A percentile compares a stretch with the other conserved stretches of the same genome.
Evolutionary conservation across 2,113 vertebrate genomes (phyloP).

Genomic region (Ammodramus savannarum): DNA sequence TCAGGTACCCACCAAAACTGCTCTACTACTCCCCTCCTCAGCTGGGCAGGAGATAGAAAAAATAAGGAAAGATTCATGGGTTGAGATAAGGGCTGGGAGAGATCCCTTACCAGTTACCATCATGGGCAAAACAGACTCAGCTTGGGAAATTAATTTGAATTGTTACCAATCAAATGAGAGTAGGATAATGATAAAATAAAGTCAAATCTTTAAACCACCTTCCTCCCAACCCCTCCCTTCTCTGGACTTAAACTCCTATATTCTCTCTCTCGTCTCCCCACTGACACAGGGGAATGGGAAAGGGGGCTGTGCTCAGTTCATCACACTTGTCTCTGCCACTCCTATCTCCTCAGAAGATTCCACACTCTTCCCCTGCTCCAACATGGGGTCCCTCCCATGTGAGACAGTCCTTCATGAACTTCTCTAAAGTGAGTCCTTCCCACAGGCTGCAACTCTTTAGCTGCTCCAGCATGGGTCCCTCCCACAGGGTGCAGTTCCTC

Average conservation of each 20-base stretch:
- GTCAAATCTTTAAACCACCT: not conserved
- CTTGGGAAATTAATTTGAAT: not conserved
- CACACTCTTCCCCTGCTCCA: not conserved
- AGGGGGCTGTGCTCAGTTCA: not conserved
- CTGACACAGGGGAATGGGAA: not conserved
- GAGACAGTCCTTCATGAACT: not conserved
- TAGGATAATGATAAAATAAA: not conserved
- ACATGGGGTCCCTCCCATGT: not conserved
- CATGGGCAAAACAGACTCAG: not conserved
- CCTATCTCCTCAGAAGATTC: not conserved
- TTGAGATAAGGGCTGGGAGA: not conserved
- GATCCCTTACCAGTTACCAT: not conserved
- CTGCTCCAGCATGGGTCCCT: rapidly evolving
- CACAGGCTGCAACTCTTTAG: not conserved
- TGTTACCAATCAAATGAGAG: not conserved
- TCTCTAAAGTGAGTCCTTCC: not conserved
- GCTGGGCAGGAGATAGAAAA: not conserved
- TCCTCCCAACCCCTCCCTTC: not conserved
- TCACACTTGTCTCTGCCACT: not conserved
- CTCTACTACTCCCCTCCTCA: not conserved
- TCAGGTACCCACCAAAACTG: not conserved
- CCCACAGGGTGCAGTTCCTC: not conserved
- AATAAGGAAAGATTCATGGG: not conserved
- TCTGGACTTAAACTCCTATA: not conserved
- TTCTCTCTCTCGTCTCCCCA: not conserved